These are phyloP conservation scores for Apodemus agrarius DNA, from an alignment of 2,797 vertebrate genomes.

Conservation along the genomic window DNA sequence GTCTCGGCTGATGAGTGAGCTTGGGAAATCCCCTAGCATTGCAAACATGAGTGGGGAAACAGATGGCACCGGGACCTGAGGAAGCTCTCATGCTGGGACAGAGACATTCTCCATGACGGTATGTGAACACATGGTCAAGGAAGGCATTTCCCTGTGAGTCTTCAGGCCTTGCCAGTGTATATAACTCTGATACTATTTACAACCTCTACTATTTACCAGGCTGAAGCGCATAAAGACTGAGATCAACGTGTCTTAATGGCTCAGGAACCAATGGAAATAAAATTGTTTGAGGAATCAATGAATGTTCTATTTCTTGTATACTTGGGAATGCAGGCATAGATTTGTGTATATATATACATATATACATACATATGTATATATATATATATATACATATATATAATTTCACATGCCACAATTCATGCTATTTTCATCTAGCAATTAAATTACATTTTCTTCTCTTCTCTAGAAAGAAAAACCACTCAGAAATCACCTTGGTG, in stretches of 20 bases:
- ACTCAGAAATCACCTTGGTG: not conserved
- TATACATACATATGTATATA: not conserved
- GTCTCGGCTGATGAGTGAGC: too few species aligned
- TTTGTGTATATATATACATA: not conserved
- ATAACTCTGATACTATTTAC: not conserved
- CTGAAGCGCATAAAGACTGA: not conserved
- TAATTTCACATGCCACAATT: not conserved
- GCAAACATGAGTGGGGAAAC: not conserved
- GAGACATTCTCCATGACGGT: not conserved
- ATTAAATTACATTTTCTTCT: not conserved
- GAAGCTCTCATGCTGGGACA: not conserved
- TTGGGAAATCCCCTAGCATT: not conserved
- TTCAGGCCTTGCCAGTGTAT: not conserved
- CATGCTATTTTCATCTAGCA: not conserved
- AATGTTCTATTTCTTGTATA: not conserved
- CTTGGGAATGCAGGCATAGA: not conserved
- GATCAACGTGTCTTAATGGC: not conserved
- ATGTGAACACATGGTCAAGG: not conserved
- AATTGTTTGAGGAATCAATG: not conserved
- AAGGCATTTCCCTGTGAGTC: not conserved
- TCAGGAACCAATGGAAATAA: not conserved
- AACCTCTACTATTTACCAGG: not conserved
- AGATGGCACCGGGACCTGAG: not conserved
- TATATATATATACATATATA: not conserved
- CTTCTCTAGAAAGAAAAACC: constrained; percentile 12